These are phyloP conservation scores for Drosophila anomelani DNA, from an alignment of 2,888 invertebrate genomes.

Conservation along the genomic window DNA sequence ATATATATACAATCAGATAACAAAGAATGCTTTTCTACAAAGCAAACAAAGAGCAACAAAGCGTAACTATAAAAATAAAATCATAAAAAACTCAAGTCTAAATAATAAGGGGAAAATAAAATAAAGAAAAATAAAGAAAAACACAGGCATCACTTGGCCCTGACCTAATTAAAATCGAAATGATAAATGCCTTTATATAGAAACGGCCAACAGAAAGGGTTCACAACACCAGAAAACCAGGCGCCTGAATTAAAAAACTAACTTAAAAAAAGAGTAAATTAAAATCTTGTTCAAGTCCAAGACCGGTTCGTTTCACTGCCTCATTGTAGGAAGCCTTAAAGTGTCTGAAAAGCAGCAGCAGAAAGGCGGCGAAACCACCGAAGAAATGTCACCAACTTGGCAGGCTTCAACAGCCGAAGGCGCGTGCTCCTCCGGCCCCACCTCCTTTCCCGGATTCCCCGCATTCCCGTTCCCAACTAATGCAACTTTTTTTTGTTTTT, in stretches of 20 bases:
- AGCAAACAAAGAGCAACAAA: conserved; percentile 11
- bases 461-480: conserved; percentile 25
- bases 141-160: conserved; percentile 56
- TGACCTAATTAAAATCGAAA: conserved; percentile 67
- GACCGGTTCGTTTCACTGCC: conserved; percentile 36
- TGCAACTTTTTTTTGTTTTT: conserved; percentile 13
- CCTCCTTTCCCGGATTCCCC: conserved; percentile 13
- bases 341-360: conserved; percentile 59
- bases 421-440: conserved; percentile 39
- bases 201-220: conserved; percentile 45
- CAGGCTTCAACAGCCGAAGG: conserved; percentile 66
- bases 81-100: not conserved
- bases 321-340: conserved; percentile 74
- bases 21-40: not conserved
- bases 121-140: conserved; percentile 23
- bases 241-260: not conserved
- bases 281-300: conserved; percentile 33
- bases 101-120: not conserved
- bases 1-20: not conserved
- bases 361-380: conserved; percentile 27
- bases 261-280: conserved; percentile 2
- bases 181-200: conserved; percentile 32
- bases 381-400: conserved; percentile 73
- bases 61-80: conserved; percentile 7
- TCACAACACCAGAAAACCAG: conserved; percentile 2